Evolutionary conservation across 2,888 invertebrate genomes (phyloP), one percentile per base, ranked within the genome.

Genomic region (Ophioninae sp.): DNA sequence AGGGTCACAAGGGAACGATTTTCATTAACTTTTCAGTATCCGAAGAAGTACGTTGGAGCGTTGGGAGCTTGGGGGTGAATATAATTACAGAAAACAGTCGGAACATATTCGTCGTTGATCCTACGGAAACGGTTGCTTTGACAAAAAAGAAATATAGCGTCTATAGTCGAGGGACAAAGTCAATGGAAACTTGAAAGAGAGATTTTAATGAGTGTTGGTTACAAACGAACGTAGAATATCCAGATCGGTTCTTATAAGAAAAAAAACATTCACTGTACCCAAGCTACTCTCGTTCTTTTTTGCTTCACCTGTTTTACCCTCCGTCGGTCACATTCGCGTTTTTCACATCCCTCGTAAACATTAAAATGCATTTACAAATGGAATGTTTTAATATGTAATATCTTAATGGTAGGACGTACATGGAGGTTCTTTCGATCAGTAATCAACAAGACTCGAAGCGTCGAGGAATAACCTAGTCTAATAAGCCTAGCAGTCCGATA

Each of bases 371-470:
- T 75, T 80, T 56, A 80, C 69, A 74, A 13, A 74, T 22, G 41
- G 69, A 80, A 80, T 75, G 22, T 63, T 74, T 74, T 63, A 80
- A 74, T 22, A 23, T 3, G 39, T 8, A 67, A 39, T 37, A 61
- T 22, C 17, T 41, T 44, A 22, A 37, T 56, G n/a, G 67, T 51
- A 51, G 17, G 23, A n/a, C 44, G 67, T 51, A 22, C 22, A n/a
- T 41, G 8, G 68, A n/a, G 23, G 56, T 51, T 51, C 44, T 61
- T 69, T 59, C 61, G 30, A 69, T 0, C 6, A 69, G 68, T 77
- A 41, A 30, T 17, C 41, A 59, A 9, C 30, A 30, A 73, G 44
- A 67, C 30, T 39, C 22, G 67, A n/a, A 9, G 22, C 22, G 17
- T 22, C 6, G 17, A 9, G 22, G 0, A 65, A 17, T 20, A 30